Evolutionary conservation across 2,113 vertebrate species (phyloP).

Genomic region (Calyptommatus sinebrachiatus): DNA sequence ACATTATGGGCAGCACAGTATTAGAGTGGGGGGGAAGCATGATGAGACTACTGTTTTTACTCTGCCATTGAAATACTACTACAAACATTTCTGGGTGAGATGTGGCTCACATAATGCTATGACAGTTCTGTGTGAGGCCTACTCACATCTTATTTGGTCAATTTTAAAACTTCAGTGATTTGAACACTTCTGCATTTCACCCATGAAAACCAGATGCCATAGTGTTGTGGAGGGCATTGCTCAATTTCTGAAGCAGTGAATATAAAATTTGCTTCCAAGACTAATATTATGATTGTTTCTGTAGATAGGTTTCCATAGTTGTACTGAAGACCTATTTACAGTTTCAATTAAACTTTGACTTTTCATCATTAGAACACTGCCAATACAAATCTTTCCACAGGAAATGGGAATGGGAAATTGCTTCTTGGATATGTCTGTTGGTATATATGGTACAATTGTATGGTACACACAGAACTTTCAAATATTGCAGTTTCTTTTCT

Average conservation of each 20-base stretch:
- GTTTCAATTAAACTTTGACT: conserved; percentile 26
- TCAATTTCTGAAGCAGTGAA: conserved; percentile 11
- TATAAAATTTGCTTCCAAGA: conserved; percentile 26
- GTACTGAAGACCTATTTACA: conserved; percentile 21
- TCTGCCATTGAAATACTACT: too few species aligned
- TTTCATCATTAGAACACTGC: conserved; percentile 17
- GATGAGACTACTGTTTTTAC: too few species aligned
- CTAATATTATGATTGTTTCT: conserved; percentile 20
- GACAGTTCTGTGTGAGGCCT: too few species aligned
- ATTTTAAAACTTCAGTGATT: conserved; percentile 2
- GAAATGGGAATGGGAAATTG: conserved; percentile 6
- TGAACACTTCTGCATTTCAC: background rate
- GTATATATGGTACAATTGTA: background rate
- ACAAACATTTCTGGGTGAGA: too few species aligned
- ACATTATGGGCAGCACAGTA: too few species aligned
- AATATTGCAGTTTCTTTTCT: background rate
- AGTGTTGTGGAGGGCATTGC: background rate
- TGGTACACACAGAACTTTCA: background rate
- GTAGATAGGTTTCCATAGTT: conserved; percentile 26
- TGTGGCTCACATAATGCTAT: too few species aligned
- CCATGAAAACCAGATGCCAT: conserved; percentile 1
- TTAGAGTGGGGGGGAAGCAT: too few species aligned
- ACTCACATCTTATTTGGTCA: background rate
- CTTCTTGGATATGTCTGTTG: background rate
- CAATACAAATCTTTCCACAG: conserved; percentile 24